Percentiles rank a stretch among this genome's conserved stretches.
Evolutionary conservation across 2,113 vertebrate genomes (phyloP).

Genomic region (Python bivittatus): DNA sequence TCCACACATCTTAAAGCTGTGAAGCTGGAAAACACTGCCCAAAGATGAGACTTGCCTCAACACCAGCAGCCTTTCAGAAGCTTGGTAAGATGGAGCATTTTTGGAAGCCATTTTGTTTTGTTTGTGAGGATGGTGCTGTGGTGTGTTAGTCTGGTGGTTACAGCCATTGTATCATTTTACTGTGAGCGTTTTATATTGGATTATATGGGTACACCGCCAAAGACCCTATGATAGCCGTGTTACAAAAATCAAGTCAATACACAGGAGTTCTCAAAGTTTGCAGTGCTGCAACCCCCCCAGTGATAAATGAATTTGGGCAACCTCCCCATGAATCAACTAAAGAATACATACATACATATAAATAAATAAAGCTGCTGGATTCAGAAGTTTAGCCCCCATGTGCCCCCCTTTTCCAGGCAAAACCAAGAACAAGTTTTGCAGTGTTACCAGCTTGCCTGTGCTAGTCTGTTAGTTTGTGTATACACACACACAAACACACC

Average conservation of each 20-base stretch:
- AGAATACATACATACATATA: neutral
- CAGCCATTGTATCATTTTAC: too few species aligned
- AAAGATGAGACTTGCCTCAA: neutral
- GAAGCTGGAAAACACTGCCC: neutral
- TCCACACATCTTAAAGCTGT: neutral
- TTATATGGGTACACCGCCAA: too few species aligned
- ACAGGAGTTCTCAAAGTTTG: neutral
- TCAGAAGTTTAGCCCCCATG: neutral
- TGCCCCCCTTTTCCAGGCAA: neutral
- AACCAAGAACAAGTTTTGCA: neutral
- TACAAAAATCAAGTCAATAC: neutral
- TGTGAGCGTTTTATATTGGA: too few species aligned
- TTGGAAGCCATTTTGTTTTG: neutral
- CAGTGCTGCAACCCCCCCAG: neutral
- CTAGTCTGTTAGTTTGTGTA: neutral
- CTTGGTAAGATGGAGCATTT: neutral
- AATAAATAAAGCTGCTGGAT: neutral
- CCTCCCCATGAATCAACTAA: neutral
- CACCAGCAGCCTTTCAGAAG: neutral
- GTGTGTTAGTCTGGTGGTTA: neutral
- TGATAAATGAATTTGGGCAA: neutral
- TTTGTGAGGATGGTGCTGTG: neutral
- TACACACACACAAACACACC: neutral
- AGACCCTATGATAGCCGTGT: too few species aligned
- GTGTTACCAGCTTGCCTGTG: neutral